Percentiles rank a stretch among this genome's conserved stretches.
Conservation (phyloP, 2,888 invertebrate genomes). For the Mactromeris polynyma region DNA sequence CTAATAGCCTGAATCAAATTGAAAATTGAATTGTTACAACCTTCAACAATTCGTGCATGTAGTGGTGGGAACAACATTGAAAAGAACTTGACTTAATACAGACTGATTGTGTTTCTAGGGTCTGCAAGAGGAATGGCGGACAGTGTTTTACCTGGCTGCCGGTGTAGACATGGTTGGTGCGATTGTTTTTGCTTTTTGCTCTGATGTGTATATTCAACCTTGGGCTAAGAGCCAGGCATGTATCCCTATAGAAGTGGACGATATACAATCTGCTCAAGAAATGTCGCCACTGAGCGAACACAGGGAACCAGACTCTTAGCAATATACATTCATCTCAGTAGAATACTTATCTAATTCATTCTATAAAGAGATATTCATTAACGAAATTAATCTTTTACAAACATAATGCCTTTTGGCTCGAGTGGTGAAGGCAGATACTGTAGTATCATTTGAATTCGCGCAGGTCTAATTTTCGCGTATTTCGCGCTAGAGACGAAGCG, state of each 20-base stretch:
- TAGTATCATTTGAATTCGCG: too few species aligned
- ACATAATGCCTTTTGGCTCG: too few species aligned
- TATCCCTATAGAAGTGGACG: conserved; percentile 18
- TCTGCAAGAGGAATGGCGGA: conserved; percentile 72
- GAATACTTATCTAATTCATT: not conserved
- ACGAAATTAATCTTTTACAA: too few species aligned
- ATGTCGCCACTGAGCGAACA: not conserved
- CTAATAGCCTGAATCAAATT: too few species aligned
- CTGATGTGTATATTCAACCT: conserved; percentile 72
- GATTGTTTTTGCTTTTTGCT: conserved; percentile 77
- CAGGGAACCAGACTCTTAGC: not conserved
- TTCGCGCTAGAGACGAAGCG: too few species aligned
- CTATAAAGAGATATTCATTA: too few species aligned
- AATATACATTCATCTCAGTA: not conserved
- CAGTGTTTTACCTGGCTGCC: conserved; percentile 96
- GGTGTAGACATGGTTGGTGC: conserved; percentile 91
- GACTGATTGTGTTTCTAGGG: conserved; percentile 45
- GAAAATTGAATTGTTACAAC: too few species aligned
- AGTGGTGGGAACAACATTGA: too few species aligned
- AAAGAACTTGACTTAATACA: too few species aligned
- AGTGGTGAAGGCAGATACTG: too few species aligned
- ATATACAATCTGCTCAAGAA: not conserved
- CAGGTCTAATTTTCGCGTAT: too few species aligned
- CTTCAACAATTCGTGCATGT: too few species aligned
- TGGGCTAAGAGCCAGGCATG: conserved; percentile 68